A percentile compares a stretch with the other conserved stretches of the same genome.
Evolutionary conservation across 2,113 vertebrate species (phyloP).

Genomic region (Heterocephalus glaber): DNA sequence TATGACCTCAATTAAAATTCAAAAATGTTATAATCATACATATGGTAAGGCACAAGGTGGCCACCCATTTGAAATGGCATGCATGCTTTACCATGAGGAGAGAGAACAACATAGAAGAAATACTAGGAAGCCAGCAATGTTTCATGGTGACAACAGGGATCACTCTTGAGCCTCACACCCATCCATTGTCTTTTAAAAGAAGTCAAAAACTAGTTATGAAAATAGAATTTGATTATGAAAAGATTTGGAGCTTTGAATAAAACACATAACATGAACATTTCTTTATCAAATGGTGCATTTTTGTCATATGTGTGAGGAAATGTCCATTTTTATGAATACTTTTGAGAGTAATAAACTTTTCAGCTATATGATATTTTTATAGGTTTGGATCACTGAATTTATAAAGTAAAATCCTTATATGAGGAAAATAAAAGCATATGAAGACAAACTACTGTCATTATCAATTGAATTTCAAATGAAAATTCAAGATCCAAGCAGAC

Average conservation of each 20-base stretch:
- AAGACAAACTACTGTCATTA: constrained; percentile 21
- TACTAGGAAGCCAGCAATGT: neutral
- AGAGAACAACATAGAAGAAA: neutral
- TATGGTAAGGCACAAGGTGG: neutral
- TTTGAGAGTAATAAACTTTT: neutral
- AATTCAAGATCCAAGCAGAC: neutral
- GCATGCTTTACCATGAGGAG: neutral
- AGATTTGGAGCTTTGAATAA: neutral
- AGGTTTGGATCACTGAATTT: neutral
- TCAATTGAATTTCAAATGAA: neutral
- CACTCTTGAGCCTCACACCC: neutral
- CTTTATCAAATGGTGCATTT: constrained; percentile 7
- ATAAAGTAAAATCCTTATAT: constrained; percentile 35
- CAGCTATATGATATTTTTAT: neutral
- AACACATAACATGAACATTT: neutral
- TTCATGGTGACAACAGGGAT: neutral
- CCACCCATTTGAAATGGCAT: neutral
- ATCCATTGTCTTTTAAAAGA: neutral
- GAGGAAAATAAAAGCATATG: neutral
- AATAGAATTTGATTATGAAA: constrained; percentile 1
- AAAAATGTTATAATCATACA: neutral
- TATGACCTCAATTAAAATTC: neutral
- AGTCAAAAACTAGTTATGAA: neutral
- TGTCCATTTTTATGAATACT: constrained; percentile 28
- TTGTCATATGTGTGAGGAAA: neutral